Conservation (phyloP, 2,888 invertebrate genomes). For the Argyresthia albistria region DNA sequence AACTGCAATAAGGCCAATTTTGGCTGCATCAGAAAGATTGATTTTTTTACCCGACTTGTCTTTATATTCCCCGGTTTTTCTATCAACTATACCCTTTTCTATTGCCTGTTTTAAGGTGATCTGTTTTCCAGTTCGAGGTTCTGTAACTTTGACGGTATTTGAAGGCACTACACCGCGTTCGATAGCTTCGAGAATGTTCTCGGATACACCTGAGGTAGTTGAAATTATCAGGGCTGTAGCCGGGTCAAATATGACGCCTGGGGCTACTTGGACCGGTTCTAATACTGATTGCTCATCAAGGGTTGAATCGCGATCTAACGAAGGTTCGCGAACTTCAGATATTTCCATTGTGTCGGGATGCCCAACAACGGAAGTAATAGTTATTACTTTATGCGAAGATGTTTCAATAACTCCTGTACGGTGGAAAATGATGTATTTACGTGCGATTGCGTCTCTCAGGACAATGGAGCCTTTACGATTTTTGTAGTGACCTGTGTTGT, state of each 20-base stretch:
- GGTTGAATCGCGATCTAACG: slow-evolving; percentile 16
- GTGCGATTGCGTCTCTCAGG: slow-evolving; percentile 82
- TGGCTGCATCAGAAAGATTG: slow-evolving; percentile 80
- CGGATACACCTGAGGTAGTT: slow-evolving; percentile 78
- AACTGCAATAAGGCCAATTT: slow-evolving; percentile 83
- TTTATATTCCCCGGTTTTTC: slow-evolving; percentile 77
- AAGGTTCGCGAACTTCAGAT: slow-evolving; percentile 48
- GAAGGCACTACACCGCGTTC: slow-evolving; percentile 81
- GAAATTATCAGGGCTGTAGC: slow-evolving; percentile 81
- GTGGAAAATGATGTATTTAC: slow-evolving; percentile 76
- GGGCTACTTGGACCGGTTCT: slow-evolving; percentile 81
- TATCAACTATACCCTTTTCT: slow-evolving; percentile 81
- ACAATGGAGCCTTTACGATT: slow-evolving; percentile 66
- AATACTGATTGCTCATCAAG: slow-evolving; percentile 53
- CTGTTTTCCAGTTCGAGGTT: slow-evolving; percentile 78
- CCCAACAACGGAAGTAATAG: slow-evolving; percentile 80
- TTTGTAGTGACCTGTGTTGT: slow-evolving; percentile 84
- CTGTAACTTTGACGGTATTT: slow-evolving; percentile 77
- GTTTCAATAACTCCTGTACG: slow-evolving; percentile 51
- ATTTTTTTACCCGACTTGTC: slow-evolving; percentile 78
- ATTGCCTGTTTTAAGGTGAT: slow-evolving; percentile 84
- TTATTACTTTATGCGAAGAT: slow-evolving; percentile 75
- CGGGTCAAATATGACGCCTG: slow-evolving; percentile 85
- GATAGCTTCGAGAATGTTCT: slow-evolving; percentile 82
- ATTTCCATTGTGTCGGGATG: slow-evolving; percentile 82